Conservation (phyloP, 2,797 vertebrate genomes). For the Rousettus madagascariensis region DNA sequence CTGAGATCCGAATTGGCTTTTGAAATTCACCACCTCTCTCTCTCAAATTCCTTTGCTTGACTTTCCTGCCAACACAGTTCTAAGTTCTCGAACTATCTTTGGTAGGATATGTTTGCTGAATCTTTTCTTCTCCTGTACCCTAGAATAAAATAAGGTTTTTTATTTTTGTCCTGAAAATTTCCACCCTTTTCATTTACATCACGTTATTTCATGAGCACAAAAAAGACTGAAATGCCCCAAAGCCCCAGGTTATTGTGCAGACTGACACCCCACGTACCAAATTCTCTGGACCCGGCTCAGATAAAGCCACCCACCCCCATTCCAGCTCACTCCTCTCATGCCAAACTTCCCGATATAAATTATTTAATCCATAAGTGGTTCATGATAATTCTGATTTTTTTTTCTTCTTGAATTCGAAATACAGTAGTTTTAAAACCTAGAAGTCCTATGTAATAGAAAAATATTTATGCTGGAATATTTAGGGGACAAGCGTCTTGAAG, state of each 20-base stretch:
- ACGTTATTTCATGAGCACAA: background rate
- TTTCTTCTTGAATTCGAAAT: background rate
- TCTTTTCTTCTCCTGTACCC: background rate
- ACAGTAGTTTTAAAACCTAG: background rate
- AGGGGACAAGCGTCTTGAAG: background rate
- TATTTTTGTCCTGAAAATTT: slow-evolving; percentile 29
- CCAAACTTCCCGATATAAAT: background rate
- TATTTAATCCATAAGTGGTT: background rate
- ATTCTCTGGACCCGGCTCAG: background rate
- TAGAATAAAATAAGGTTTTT: background rate
- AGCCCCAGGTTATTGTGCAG: background rate
- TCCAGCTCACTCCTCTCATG: background rate
- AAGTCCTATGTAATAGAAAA: background rate
- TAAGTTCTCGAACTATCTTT: background rate
- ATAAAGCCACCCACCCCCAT: background rate
- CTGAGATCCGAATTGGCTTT: background rate
- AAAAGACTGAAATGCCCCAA: background rate
- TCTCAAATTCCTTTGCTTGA: background rate
- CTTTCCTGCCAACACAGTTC: background rate
- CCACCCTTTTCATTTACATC: background rate
- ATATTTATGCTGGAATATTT: slow-evolving; percentile 11
- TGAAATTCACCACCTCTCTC: background rate
- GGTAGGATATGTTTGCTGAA: background rate
- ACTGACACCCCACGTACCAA: background rate
- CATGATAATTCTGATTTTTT: background rate